Conservation (phyloP, 2,888 invertebrate species). For the Agrenia bidenticulata region DNA sequence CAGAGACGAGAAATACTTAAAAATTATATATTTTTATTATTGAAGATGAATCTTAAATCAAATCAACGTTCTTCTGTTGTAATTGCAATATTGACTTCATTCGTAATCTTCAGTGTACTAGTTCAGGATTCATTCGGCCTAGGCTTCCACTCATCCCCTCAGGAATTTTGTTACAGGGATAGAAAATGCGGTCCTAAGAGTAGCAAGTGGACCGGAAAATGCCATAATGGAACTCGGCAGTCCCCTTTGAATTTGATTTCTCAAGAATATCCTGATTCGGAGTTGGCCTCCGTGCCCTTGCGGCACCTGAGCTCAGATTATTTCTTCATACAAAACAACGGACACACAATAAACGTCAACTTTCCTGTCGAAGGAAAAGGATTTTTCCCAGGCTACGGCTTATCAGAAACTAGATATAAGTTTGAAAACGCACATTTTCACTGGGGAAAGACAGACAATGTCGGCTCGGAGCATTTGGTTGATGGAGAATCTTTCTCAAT, state of each 20-base stretch:
- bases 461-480: conserved; percentile 23
- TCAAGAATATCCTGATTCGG: background rate
- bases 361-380: background rate
- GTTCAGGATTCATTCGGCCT: too few relatives aligned
- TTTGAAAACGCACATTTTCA: conserved; percentile 21
- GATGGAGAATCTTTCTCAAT: conserved; percentile 13
- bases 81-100: too few relatives aligned
- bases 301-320: background rate
- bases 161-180: background rate
- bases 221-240: background rate
- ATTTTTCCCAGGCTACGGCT: background rate
- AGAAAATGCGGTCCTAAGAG: background rate
- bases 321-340: conserved; percentile 11
- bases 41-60: too few relatives aligned
- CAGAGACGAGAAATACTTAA: too few relatives aligned
- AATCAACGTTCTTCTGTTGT: too few relatives aligned
- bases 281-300: background rate
- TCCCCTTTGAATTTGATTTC: background rate
- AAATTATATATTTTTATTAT: too few relatives aligned
- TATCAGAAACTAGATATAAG: conserved; percentile 3
- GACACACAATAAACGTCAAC: conserved; percentile 4
- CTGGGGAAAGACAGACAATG: conserved; percentile 17
- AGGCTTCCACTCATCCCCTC: background rate
- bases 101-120: too few relatives aligned
- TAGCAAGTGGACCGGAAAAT: background rate